Evolutionary conservation across 2,888 invertebrate species (phyloP).

Genomic region (Camptogramma bilineatum): DNA sequence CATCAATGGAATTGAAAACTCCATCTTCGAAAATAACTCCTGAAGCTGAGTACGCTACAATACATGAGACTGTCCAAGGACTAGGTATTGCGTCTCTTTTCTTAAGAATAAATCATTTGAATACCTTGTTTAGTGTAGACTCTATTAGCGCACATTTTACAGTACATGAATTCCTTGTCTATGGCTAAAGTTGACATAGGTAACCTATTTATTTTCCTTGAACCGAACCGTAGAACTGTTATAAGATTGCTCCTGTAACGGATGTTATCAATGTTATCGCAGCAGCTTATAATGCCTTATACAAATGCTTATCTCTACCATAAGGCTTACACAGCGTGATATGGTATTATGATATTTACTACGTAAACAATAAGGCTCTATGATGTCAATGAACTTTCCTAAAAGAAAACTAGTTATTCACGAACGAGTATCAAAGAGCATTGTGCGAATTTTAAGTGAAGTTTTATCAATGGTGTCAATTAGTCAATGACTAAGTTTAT

Average conservation of each 20-base stretch:
- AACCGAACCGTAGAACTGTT: neutral
- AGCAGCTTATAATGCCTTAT: slow-evolving; percentile 36
- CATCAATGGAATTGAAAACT: slow-evolving; percentile 3
- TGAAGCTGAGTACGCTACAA: slow-evolving; percentile 64
- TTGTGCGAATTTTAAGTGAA: slow-evolving; percentile 28
- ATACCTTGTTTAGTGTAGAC: neutral
- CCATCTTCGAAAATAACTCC: slow-evolving; percentile 42
- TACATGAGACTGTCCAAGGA: slow-evolving; percentile 30
- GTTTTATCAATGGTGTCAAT: neutral
- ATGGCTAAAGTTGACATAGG: too few relatives aligned
- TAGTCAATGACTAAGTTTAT: neutral
- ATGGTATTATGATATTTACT: slow-evolving; percentile 41
- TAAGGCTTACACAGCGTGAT: slow-evolving; percentile 32
- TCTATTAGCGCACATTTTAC: neutral
- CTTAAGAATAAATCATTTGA: neutral
- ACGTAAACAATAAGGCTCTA: slow-evolving; percentile 31
- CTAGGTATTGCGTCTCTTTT: slow-evolving; percentile 14
- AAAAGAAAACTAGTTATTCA: slow-evolving; percentile 75
- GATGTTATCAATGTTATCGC: slow-evolving; percentile 37
- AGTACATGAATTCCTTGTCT: too few relatives aligned
- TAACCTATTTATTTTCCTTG: neutral
- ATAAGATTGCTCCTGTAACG: slow-evolving; percentile 3
- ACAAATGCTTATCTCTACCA: slow-evolving; percentile 53
- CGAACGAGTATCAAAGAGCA: slow-evolving; percentile 60
- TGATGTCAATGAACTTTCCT: slow-evolving; percentile 70